Base-by-base conservation (phyloP, 1,140 invertebrate genomes). In the Eubasilissa regina region DNA sequence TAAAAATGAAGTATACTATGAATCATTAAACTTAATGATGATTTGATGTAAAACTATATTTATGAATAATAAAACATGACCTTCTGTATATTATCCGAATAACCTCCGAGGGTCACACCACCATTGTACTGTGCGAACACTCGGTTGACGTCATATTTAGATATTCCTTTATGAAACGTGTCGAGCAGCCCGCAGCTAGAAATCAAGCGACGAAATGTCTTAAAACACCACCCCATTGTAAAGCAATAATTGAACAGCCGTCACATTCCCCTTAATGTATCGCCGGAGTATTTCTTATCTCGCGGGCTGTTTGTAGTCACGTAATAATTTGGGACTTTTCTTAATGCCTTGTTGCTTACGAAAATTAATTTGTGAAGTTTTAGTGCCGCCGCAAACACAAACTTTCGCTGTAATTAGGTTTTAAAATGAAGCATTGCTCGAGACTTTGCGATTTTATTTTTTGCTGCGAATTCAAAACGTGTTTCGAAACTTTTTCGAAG, bases 351-450 rank as follows among this genome's bases (percentile, higher is more conserved):
- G 64, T 68, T 68, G 64, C 64, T 68, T 68, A 68, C 64, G 64
- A 68, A 68, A 68, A 68, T 68, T 68, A 68, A 68, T 68, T 68
- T 68, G 64, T 17, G 64, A 68, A 68, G 64, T 68, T 68, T 68
- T 68, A 68, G 64, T 68, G 64, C 43, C 64, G 21, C 64, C 64
- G 17, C 64, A 68, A 68, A 68, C 64, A 68, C 64, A 68, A 68
- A 68, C 64, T 68, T 68, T 47, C 8, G n/a, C 64, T 68, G 64
- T 68, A 68, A 68, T 68, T 68, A 68, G 64, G 64, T 68, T 68
- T 68, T 68, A 68, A 68, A 68, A 68, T 68, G 64, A 68, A 68
- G 64, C 64, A 68, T 68, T 15, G 64, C 44, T 48, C 64, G n/a
- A 47, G 64, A 68, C 64, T 68, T 45, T 0, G 64, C 64, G 43